Evolutionary conservation across 2,888 invertebrate species (phyloP), one percentile per base, ranked within the genome.

Genomic region (Odontocerum albicorne): DNA sequence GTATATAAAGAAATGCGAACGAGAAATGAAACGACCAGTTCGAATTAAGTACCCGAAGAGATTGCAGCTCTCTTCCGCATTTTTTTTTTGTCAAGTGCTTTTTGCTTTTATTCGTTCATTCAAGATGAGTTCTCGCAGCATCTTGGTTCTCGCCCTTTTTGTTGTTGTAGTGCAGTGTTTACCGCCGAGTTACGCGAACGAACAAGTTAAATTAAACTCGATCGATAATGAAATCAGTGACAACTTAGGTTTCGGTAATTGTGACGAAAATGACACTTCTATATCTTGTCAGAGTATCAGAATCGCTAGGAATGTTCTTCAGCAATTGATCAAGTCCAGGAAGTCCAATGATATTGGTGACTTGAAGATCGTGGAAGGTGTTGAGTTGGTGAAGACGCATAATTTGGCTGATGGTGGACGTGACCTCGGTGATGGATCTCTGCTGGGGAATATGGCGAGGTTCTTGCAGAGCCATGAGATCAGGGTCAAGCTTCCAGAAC

Each of bases 391-490:
- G 31, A 80, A 79, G 71, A 68, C 39, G 67, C 71, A 31, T 70
- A 68, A 38, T 68, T 72, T 68, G 62, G 75, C 66, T 62, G 78
- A 72, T 69, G 84, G 67, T 68, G 69, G 77, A 38, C 63, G 77
- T 60, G 69, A 72, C 50, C 67, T 72, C 40, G 66, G 62, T 56
- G 81, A 81, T 61, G 78, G 80, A 33, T 74, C 80, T 1, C 67
- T 80, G 0, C 62, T 87, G 49, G 83, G 79, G 4, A 72, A 81
- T 7, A 71, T 89, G 64, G 80, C 86, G 12, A 81, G 80, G 64
- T 89, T 89, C 63, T 69, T 90, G 2, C 81, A 85, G 65, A 85
- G 80, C 2, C 87, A 89, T 62, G 90, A 90, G 66, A 67, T 90
- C 12, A 81, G 86, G 65, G 84, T 90, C 55, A 86, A 83, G 64